Evolutionary conservation across 2,888 invertebrate species (phyloP).

Genomic region (Platycheirus albimanus): DNA sequence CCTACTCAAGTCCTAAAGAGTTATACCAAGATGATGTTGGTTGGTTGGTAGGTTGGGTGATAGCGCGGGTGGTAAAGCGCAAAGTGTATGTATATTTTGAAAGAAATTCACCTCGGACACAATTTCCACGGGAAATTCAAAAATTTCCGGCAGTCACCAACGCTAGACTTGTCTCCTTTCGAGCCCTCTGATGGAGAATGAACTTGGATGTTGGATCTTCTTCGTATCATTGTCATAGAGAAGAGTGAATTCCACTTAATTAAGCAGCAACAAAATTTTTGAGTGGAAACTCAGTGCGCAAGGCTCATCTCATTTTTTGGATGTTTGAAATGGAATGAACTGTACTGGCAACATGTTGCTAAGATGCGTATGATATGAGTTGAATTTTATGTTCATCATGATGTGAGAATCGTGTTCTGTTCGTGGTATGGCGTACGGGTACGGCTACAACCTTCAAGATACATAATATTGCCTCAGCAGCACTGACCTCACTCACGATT

Average conservation of each 20-base stretch:
- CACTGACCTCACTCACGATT: slow-evolving; percentile 2
- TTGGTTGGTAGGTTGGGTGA: background rate
- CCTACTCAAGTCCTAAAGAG: slow-evolving; percentile 51
- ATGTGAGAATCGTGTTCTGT: too few species aligned
- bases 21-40: background rate
- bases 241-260: slow-evolving; percentile 1
- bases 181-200: slow-evolving; percentile 66
- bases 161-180: slow-evolving; percentile 46
- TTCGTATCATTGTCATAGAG: slow-evolving; percentile 8
- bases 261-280: slow-evolving; percentile 20
- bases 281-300: slow-evolving; percentile 58
- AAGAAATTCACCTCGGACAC: slow-evolving; percentile 63
- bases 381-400: background rate
- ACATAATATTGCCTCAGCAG: background rate
- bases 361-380: slow-evolving; percentile 26
- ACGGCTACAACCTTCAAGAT: too few species aligned
- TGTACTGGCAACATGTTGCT: slow-evolving; percentile 61
- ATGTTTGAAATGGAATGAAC: too few species aligned
- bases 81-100: background rate
- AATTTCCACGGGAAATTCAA: slow-evolving; percentile 33
- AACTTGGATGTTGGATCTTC: slow-evolving; percentile 35
- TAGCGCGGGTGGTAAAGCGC: background rate
- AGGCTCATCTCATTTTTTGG: slow-evolving; percentile 43
- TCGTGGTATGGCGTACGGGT: too few species aligned
- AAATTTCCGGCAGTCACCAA: slow-evolving; percentile 26